Evolutionary conservation across 1,140 invertebrate genomes (phyloP), one percentile per base, ranked within the genome.

Genomic region (Pogonognathellus flavescens): DNA sequence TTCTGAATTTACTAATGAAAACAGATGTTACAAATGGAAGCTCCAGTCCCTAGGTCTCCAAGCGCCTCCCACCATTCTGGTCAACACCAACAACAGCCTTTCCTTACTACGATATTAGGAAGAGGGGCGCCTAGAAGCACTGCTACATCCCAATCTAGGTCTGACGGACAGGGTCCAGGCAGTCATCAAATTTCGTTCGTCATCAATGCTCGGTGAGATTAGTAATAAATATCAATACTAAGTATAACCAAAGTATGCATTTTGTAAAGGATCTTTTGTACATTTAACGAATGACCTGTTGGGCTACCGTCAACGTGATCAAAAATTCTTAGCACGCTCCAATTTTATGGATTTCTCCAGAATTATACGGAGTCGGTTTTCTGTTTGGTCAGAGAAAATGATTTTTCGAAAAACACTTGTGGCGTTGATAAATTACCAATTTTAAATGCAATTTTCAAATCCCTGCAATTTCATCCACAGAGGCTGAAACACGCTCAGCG

Each of bases 111-210:
- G n/a, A 76, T 76, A 55, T 22, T 25, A 55, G 80, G 80, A 25
- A 81, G 80, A 22, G 31, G 52, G 55, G 50, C n/a, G 22, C 80
- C n/a, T 53, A 76, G 70, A 76, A 31, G 31, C 14, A 50, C 66
- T n/a, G 31, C 13, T 22, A n/a, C 70, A 8, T 14, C 70, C 49
- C 66, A 72, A 16, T n/a, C 70, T 16, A 76, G 70, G 16, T 16
- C 70, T 76, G 70, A 31, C 1, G 70, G 70, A 14, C 70, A 76
- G 11, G 41, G 80, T 18, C 50, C 80, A 10, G 55, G 41, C 72
- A 14, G 83, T 53, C 50, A 41, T 9, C 66, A 84, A 50, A 66
- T 84, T 53, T 80, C 84, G 0, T 80, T 80, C 59, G 66, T 84
- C 22, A 84, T 80, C 52, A 62, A 80, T 70, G 76, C 55, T 13